Evolutionary conservation across 2,797 vertebrate species (phyloP).

Genomic region (Danio choprae): DNA sequence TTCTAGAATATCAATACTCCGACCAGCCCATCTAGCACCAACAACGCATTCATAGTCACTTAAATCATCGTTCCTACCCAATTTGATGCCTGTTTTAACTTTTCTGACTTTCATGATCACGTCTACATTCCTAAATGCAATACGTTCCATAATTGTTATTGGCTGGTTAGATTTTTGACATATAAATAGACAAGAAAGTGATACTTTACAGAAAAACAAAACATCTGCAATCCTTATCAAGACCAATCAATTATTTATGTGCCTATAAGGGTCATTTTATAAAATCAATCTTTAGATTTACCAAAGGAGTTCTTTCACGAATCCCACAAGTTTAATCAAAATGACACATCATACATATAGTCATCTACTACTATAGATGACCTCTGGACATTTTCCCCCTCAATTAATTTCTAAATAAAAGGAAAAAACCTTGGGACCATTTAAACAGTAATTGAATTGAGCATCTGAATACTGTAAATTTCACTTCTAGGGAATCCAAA

Average conservation of each 20-base stretch:
- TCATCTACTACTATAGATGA: neutral
- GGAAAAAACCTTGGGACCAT: neutral
- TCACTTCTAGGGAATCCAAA: neutral
- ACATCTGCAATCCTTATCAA: neutral
- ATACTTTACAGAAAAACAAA: neutral
- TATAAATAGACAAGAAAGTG: no score
- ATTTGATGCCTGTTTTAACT: no score
- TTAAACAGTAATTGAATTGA: conserved; percentile 11
- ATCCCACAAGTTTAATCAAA: neutral
- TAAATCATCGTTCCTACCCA: no score
- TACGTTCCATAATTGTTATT: no score
- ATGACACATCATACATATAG: neutral
- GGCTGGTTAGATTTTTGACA: no score
- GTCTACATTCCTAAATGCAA: no score
- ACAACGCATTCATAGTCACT: no score
- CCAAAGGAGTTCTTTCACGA: neutral
- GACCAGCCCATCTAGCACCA: no score
- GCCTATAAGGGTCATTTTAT: neutral
- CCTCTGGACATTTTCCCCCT: neutral
- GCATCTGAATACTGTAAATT: neutral
- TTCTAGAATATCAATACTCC: no score
- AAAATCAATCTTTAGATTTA: neutral
- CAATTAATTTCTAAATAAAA: neutral
- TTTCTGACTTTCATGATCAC: no score
- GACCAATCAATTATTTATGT: neutral